phyloP scores from a whole-genome alignment of 2,797 vertebrate species.

The Aulostomus chinensis region DNA sequence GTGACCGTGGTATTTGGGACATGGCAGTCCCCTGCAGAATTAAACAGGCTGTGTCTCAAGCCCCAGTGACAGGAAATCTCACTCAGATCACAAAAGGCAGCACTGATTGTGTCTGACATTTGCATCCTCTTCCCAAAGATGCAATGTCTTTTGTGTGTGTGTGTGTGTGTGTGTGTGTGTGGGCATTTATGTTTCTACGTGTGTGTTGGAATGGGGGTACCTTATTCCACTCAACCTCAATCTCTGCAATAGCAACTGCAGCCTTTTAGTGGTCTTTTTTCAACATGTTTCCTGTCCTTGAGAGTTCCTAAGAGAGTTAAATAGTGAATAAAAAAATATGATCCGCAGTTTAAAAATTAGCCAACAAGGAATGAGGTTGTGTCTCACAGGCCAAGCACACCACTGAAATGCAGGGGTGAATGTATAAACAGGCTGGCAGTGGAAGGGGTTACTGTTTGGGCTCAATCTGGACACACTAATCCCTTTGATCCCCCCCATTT shows the following conservation, averaged over 20 bases:
- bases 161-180: not conserved
- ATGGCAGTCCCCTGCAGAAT: conserved; percentile 68
- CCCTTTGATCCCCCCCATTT: conserved; percentile 76
- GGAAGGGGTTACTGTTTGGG: conserved; percentile 72
- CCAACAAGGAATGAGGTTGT: not conserved
- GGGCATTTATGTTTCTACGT: conserved; percentile 5
- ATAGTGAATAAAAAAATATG: conserved; percentile 5
- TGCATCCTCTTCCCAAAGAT: conserved; percentile 69
- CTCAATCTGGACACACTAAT: conserved; percentile 76
- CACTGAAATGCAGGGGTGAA: conserved; percentile 29
- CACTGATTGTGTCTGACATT: conserved; percentile 74
- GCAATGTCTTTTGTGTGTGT: conserved; percentile 67
- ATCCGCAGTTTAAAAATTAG: too few relatives aligned
- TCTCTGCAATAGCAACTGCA: conserved; percentile 55
- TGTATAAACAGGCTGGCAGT: conserved; percentile 49
- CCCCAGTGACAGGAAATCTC: conserved; percentile 72
- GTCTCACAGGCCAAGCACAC: conserved; percentile 17
- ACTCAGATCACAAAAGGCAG: conserved; percentile 72
- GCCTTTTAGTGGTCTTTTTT: conserved; percentile 69
- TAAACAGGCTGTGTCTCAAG: conserved; percentile 65
- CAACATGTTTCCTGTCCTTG: conserved; percentile 42
- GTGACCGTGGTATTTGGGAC: conserved; percentile 61
- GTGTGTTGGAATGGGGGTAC: not conserved
- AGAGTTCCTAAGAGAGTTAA: conserved; percentile 32
- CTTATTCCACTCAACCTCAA: conserved; percentile 13